Evolutionary conservation across 2,113 vertebrate species (phyloP).

Genomic region (Cochlearius cochlearius): DNA sequence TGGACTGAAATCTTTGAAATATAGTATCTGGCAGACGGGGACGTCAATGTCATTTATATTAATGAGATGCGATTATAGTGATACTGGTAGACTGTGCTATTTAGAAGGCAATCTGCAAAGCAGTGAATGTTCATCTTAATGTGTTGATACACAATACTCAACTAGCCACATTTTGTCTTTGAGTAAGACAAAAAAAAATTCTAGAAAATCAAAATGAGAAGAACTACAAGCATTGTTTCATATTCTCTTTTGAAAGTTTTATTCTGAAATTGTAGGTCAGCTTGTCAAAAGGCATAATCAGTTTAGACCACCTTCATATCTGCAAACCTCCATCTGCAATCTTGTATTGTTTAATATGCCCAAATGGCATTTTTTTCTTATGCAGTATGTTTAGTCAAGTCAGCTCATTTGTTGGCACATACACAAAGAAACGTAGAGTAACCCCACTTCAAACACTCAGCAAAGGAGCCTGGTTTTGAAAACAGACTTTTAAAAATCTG

Average conservation of each 20-base stretch:
- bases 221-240: background rate
- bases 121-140: background rate
- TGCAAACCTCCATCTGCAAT: background rate
- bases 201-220: background rate
- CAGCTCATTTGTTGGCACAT: background rate
- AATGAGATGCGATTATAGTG: background rate
- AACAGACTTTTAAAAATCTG: background rate
- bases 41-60: background rate
- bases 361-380: background rate
- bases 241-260: background rate
- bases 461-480: background rate
- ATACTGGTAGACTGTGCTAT: background rate
- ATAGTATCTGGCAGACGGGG: background rate
- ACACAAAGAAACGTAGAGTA: background rate
- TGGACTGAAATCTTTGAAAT: background rate
- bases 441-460: background rate
- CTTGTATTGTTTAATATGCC: background rate
- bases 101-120: background rate
- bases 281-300: background rate
- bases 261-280: background rate
- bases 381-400: background rate
- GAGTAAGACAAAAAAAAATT: background rate
- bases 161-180: background rate
- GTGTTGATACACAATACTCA: background rate
- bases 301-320: background rate